A percentile compares a stretch with the other conserved stretches of the same genome.
phyloP scores from a whole-genome alignment of 2,113 vertebrate genomes.

The Lanius ludovicianus region DNA sequence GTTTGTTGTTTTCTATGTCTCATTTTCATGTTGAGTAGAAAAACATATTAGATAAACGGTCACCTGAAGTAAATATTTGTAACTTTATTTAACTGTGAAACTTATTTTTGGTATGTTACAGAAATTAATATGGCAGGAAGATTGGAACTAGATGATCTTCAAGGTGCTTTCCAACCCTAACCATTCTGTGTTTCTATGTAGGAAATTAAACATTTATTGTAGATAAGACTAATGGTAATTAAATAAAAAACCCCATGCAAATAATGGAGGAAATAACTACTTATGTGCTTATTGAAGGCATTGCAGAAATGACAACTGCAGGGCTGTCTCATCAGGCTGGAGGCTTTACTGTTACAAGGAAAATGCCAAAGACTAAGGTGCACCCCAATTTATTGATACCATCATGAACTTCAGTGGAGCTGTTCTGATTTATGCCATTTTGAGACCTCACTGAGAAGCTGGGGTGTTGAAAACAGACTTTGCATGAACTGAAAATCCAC shows the following conservation, averaged over 20 bases:
- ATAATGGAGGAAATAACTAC: neutral
- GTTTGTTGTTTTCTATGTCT: neutral
- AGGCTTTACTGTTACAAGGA: neutral
- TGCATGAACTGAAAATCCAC: neutral
- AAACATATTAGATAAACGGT: neutral
- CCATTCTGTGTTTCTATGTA: neutral
- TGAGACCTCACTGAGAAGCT: neutral
- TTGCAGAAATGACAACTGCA: neutral
- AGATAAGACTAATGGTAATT: neutral
- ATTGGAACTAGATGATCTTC: neutral
- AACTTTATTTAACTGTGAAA: neutral
- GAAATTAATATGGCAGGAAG: neutral
- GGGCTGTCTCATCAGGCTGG: rapidly evolving
- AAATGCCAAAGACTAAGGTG: neutral
- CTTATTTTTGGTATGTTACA: neutral
- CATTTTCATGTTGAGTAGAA: neutral
- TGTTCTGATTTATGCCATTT: neutral
- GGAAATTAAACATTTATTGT: neutral
- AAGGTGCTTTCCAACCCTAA: neutral
- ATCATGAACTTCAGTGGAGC: neutral
- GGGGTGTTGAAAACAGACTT: neutral
- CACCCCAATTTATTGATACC: neutral
- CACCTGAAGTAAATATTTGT: neutral
- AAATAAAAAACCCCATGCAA: neutral
- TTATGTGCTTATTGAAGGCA: neutral